A percentile compares a stretch with the other conserved stretches of the same genome.
These are phyloP conservation scores for Hydractinia symbiolongicarpus DNA, from an alignment of 30 jellyfish, hydroid and myxozoan genomes.

Conservation along the genomic window DNA sequence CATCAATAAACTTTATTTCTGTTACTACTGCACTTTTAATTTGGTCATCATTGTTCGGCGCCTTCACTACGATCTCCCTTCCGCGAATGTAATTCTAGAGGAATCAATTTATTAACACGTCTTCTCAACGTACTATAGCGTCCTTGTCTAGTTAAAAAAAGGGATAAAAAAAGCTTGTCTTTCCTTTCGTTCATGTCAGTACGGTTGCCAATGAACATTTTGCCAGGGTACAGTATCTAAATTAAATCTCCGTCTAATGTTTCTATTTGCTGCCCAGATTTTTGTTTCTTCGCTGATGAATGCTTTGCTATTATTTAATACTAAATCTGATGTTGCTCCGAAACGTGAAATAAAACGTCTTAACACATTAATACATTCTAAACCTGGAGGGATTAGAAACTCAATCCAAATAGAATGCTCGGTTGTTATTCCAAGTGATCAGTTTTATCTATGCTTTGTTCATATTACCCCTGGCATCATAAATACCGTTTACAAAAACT, in stretches of 20 bases:
- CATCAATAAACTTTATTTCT: too few relatives aligned
- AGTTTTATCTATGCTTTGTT: not conserved
- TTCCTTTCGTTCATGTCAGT: not conserved
- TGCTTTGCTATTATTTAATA: not conserved
- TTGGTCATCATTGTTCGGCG: too few relatives aligned
- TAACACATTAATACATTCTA: not conserved
- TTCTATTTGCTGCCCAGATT: not conserved
- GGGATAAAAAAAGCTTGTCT: not conserved
- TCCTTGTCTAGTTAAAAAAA: not conserved
- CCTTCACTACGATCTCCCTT: too few relatives aligned
- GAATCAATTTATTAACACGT: not conserved
- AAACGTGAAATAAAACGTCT: not conserved
- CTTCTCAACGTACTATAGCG: not conserved
- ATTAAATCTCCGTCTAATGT: not conserved
- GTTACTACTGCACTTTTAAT: too few relatives aligned
- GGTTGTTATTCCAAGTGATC: not conserved
- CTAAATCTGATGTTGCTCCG: not conserved
- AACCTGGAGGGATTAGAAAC: not conserved
- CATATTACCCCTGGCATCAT: not conserved
- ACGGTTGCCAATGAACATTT: not conserved
- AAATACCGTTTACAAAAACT: not conserved
- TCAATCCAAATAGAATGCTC: slow-evolving; percentile 1
- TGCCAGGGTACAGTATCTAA: not conserved
- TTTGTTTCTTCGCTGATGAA: slow-evolving; percentile 1
- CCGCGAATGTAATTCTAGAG: not conserved